Conservation (phyloP, 1,140 invertebrate genomes). For the Drosophila baimaii region DNA sequence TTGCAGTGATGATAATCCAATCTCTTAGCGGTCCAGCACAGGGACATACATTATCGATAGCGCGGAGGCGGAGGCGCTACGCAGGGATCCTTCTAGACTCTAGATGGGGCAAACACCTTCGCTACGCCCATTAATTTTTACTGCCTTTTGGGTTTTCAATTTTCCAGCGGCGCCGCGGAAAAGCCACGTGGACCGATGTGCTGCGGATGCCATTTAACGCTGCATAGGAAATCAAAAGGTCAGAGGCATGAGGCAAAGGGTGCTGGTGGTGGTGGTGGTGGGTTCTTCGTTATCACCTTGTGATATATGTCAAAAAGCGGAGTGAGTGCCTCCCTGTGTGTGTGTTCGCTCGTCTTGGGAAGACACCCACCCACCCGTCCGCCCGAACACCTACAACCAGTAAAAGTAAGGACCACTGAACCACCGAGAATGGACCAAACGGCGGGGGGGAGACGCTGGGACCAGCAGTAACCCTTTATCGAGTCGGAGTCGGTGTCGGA, state of each 20-base stretch:
- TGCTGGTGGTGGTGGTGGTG: not conserved
- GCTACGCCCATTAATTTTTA: constrained; percentile 80
- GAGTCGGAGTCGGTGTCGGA: constrained; percentile 27
- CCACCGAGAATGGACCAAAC: constrained; percentile 30
- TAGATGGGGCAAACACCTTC: constrained; percentile 68
- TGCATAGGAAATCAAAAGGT: constrained; percentile 80
- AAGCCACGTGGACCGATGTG: constrained; percentile 63
- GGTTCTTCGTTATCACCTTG: constrained; percentile 45
- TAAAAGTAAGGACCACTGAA: constrained; percentile 25
- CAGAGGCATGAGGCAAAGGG: constrained; percentile 42
- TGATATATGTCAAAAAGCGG: constrained; percentile 63
- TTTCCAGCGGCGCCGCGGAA: constrained; percentile 42
- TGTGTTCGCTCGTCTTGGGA: too few relatives aligned
- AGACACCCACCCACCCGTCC: not conserved
- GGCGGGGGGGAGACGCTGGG: not conserved
- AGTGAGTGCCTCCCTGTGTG: not conserved
- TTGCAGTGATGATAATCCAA: constrained; percentile 14
- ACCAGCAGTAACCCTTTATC: constrained; percentile 69
- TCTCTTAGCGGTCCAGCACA: not conserved
- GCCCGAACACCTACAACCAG: constrained; percentile 5
- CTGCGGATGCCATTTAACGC: constrained; percentile 66
- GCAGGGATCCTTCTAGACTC: constrained; percentile 3
- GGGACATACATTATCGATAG: constrained; percentile 23
- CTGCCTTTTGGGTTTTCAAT: constrained; percentile 79
- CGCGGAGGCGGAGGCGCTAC: not conserved